phyloP scores from a whole-genome alignment of 2,797 vertebrate genomes.

The Sebastes oblongus region DNA sequence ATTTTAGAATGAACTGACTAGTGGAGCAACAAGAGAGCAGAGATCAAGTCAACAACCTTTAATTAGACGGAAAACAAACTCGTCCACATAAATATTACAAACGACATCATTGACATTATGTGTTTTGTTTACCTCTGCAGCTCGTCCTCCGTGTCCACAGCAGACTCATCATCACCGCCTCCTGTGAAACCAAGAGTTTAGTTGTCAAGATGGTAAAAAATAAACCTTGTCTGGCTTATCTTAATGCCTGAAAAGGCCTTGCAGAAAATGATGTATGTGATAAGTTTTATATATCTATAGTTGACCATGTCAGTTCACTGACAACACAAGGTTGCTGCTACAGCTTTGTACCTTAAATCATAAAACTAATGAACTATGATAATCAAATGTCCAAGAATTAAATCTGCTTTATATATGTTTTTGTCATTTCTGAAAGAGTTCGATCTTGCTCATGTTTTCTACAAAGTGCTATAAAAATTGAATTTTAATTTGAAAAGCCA shows the following conservation, averaged over 20 bases:
- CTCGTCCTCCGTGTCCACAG: constrained; percentile 89
- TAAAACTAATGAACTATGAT: constrained; percentile 10
- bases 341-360: neutral
- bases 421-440: neutral
- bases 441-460: neutral
- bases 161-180: constrained; percentile 80
- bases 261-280: neutral
- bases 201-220: neutral
- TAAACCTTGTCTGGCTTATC: rapidly evolving
- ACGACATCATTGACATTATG: neutral
- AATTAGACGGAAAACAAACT: neutral
- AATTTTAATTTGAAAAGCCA: neutral
- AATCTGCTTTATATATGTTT: neutral
- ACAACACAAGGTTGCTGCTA: neutral
- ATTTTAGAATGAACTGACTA: neutral
- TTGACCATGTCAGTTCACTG: neutral
- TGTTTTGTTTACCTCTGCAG: constrained; percentile 84
- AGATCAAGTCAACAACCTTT: neutral
- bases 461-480: neutral
- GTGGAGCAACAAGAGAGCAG: neutral
- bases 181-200: constrained; percentile 42
- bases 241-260: neutral
- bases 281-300: neutral
- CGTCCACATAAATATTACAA: neutral
- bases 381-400: neutral